These are phyloP conservation scores for Xanthia togata DNA, from an alignment of 2,888 invertebrate genomes.

Conservation along the genomic window DNA sequence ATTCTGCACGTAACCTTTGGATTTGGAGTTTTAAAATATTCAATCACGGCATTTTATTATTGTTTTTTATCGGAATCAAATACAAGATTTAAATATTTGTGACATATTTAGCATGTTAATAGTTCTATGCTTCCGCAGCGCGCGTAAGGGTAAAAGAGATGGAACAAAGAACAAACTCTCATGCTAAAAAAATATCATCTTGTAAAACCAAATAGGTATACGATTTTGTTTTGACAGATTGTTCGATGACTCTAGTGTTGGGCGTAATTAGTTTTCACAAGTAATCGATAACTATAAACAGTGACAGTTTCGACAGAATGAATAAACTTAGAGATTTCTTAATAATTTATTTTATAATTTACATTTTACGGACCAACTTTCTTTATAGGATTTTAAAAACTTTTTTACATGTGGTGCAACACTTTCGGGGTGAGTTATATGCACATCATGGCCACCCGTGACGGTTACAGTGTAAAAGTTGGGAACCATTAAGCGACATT, in stretches of 20 bases:
- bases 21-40: not conserved
- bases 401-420: slow-evolving; percentile 28
- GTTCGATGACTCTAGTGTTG: slow-evolving; percentile 24
- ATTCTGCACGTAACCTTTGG: slow-evolving; percentile 8
- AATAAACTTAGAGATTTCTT: not conserved
- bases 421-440: slow-evolving; percentile 43
- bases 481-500: slow-evolving; percentile 68
- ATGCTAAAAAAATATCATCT: not conserved
- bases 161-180: not conserved
- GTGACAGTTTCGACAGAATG: not conserved
- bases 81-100: not conserved
- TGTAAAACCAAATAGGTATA: no score
- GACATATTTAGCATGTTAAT: not conserved
- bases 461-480: slow-evolving; percentile 60
- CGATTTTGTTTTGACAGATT: slow-evolving; percentile 20
- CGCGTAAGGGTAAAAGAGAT: not conserved
- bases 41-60: not conserved
- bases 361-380: slow-evolving; percentile 46
- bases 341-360: slow-evolving; percentile 62
- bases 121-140: not conserved
- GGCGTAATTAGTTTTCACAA: not conserved
- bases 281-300: slow-evolving; percentile 6
- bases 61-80: slow-evolving; percentile 10
- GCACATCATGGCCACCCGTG: slow-evolving; percentile 44
- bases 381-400: slow-evolving; percentile 46